Base-by-base conservation (phyloP, 2,113 vertebrate genomes). In the Theropithecus gelada region DNA sequence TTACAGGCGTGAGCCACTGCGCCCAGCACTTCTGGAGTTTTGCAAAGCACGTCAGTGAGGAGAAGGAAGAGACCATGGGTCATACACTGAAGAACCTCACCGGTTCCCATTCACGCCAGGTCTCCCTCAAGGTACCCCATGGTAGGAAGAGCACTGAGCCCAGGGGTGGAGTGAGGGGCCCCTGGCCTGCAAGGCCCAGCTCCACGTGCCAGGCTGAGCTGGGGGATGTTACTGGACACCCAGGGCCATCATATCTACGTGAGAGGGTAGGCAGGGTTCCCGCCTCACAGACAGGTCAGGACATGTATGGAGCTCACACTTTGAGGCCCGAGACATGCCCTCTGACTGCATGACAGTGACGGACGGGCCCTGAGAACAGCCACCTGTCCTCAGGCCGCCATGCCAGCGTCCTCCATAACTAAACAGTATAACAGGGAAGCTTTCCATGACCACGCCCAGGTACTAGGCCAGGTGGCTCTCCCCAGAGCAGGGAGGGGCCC, bases 271-370 rank as follows among this genome's bases (percentile, higher is more conserved):
- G 66, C 3, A 6, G 25, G 45, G 48, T 75, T 6, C 64, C 23
- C 13, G 1, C 40, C 55, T 70, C 45, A 35, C 17, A 32, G 72
- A 35, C 6, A 38, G 20, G 45, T 52, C 27, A 27, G 5, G 78
- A 35, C 5, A 0, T 0, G 16, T 20, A 11, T 1, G 50, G 13
- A 45, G 25, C 30, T 40, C 10, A 72, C 14, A 5, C 9, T 40
- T 3, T 2, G 2, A n/a, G 64, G 43, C 64, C n/a, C 23, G 17
- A 57, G 52, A 45, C 4, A 1, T 1, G 40, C 80, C 68, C 10
- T 48, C 55, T 3, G 7, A 30, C 30, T 2, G 10, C 40, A 4
- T 13, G 38, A 22, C 30, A 61, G 64, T 4, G 8, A 73, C 8
- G 13, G n/a, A 30, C 43, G 18, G 64, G n/a, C 52, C 48, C 30